phyloP scores from a whole-genome alignment of 1,140 invertebrate genomes.

The Drosophila sulfurigaster region DNA sequence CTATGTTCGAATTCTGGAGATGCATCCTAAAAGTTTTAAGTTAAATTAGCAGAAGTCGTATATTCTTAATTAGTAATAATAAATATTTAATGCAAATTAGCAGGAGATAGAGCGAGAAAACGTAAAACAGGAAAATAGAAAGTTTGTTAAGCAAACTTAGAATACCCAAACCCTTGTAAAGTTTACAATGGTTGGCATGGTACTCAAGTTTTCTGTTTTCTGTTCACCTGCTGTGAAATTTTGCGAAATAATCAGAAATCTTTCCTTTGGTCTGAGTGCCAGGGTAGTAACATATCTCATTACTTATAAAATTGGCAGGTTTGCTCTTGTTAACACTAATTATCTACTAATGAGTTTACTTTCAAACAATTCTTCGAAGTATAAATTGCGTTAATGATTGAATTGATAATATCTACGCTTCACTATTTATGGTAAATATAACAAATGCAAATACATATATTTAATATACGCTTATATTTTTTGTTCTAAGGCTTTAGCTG shows the following conservation, averaged over 20 bases:
- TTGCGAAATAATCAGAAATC: conserved; percentile 60
- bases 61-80: conserved; percentile 38
- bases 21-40: conserved; percentile 27
- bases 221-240: conserved; percentile 55
- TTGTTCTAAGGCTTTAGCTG: too few species aligned
- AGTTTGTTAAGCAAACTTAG: conserved; percentile 27
- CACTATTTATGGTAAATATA: too few species aligned
- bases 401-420: too few species aligned
- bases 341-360: conserved; percentile 34
- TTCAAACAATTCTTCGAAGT: conserved; percentile 8
- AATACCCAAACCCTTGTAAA: neutral
- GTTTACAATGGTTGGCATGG: conserved; percentile 9
- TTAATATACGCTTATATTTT: too few species aligned
- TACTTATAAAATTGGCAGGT: conserved; percentile 21
- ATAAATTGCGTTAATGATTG: too few species aligned
- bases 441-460: too few species aligned
- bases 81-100: conserved; percentile 43
- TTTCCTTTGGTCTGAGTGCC: conserved; percentile 25
- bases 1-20: neutral
- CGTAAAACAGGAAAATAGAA: conserved; percentile 11
- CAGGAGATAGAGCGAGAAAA: neutral
- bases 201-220: conserved; percentile 44
- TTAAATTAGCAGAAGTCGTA: neutral
- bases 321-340: conserved; percentile 26
- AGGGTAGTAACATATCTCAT: conserved; percentile 9